Evolutionary conservation across 64 coral and sea anemone genomes (phyloP).

Genomic region (Montipora sp.): DNA sequence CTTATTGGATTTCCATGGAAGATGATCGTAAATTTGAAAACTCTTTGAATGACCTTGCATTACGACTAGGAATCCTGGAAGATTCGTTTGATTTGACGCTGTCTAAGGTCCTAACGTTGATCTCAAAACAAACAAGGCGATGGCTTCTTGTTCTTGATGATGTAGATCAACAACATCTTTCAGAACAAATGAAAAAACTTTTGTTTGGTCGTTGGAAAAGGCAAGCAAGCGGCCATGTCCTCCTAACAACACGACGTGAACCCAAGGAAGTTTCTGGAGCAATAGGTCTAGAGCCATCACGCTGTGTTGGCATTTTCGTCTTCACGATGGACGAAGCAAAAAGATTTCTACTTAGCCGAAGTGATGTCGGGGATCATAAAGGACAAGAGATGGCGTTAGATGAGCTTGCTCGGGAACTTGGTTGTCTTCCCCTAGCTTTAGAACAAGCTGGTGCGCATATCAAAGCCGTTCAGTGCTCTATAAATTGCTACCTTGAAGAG

Average conservation of each 20-base stretch:
- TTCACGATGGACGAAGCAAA: background rate
- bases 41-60: conserved; percentile 41
- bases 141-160: background rate
- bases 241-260: background rate
- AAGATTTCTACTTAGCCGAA: background rate
- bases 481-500: background rate
- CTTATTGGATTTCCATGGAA: conserved; percentile 65
- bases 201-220: background rate
- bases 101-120: background rate
- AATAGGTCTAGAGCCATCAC: background rate
- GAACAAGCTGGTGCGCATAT: conserved; percentile 70
- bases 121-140: background rate
- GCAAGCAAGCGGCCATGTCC: background rate
- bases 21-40: conserved; percentile 51
- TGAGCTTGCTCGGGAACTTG: conserved; percentile 30
- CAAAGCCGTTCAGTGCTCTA: background rate
- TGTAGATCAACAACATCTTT: background rate
- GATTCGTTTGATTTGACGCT: conserved; percentile 24
- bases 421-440: conserved; percentile 48
- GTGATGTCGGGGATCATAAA: background rate
- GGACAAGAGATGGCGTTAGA: background rate
- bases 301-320: background rate
- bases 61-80: conserved; percentile 24
- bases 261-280: background rate
- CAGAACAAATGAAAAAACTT: background rate